Conservation (phyloP, 2,888 invertebrate genomes). For the Cataglyphis rosenhaueri region DNA sequence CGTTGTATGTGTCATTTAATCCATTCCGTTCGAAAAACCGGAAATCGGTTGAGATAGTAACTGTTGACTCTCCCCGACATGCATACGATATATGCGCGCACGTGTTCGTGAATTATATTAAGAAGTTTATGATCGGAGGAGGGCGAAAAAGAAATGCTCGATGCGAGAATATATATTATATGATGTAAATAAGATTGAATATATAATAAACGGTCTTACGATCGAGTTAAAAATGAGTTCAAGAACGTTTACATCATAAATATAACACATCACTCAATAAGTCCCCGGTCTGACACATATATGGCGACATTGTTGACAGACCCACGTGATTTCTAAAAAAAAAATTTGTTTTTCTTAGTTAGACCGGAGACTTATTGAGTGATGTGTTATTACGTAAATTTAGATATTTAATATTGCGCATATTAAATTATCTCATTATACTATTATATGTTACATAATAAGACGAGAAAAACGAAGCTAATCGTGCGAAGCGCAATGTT, state of each 20-base stretch:
- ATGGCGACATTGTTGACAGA: no score
- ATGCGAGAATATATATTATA: slow-evolving; percentile 9
- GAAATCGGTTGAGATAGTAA: neutral
- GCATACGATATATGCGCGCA: neutral
- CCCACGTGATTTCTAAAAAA: no score
- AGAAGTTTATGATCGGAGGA: slow-evolving; percentile 12
- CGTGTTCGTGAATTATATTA: neutral
- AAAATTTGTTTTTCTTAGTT: no score
- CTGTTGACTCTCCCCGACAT: neutral
- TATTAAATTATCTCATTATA: neutral
- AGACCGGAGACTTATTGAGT: no score
- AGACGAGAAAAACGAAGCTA: neutral
- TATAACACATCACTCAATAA: neutral
- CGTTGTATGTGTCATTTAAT: slow-evolving; percentile 32
- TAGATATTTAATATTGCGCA: neutral
- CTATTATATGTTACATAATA: neutral
- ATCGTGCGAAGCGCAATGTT: neutral
- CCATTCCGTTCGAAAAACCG: neutral
- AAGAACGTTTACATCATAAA: neutral
- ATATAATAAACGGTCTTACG: neutral
- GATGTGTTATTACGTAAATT: neutral
- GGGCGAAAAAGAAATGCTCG: neutral
- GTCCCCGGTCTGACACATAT: no score
- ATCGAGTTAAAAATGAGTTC: neutral
- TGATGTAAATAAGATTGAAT: slow-evolving; percentile 1